Conservation (phyloP, 30 jellyfish, hydroid and myxozoan genomes). For the Chrysaora quinquecirrha region DNA sequence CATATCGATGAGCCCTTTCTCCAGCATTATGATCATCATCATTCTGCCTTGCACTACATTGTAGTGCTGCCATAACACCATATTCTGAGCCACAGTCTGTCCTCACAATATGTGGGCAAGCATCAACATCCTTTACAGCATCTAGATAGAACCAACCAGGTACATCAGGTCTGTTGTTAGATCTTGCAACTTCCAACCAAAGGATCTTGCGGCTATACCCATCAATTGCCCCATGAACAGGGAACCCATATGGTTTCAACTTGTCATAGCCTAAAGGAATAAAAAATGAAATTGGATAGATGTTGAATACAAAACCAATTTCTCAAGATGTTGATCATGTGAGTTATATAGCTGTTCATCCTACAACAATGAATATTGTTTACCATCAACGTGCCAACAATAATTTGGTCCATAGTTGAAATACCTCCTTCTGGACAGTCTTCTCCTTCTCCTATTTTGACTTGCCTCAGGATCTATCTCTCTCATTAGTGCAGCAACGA, state of each 20-base stretch:
- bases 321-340: too few species aligned
- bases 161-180: slow-evolving; percentile 25
- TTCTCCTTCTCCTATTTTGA: neutral
- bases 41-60: slow-evolving; percentile 1
- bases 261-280: slow-evolving; percentile 15
- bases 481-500: neutral
- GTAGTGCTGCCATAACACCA: slow-evolving; percentile 20
- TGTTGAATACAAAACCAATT: too few species aligned
- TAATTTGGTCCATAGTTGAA: slow-evolving; percentile 45
- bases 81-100: slow-evolving; percentile 57
- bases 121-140: neutral
- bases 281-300: too few species aligned
- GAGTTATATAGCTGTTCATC: too few species aligned
- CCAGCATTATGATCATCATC: neutral
- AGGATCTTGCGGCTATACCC: slow-evolving; percentile 49
- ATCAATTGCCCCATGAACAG: slow-evolving; percentile 54
- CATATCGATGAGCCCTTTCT: neutral
- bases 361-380: too few species aligned
- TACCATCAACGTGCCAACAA: slow-evolving; percentile 51
- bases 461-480: slow-evolving; percentile 22
- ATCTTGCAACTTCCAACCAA: slow-evolving; percentile 36
- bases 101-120: slow-evolving; percentile 16
- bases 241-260: slow-evolving; percentile 44
- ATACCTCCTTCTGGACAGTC: slow-evolving; percentile 35
- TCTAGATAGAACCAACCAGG: slow-evolving; percentile 16